Base-by-base conservation (phyloP, 2,888 invertebrate species). In the Heliconius aoede region DNA sequence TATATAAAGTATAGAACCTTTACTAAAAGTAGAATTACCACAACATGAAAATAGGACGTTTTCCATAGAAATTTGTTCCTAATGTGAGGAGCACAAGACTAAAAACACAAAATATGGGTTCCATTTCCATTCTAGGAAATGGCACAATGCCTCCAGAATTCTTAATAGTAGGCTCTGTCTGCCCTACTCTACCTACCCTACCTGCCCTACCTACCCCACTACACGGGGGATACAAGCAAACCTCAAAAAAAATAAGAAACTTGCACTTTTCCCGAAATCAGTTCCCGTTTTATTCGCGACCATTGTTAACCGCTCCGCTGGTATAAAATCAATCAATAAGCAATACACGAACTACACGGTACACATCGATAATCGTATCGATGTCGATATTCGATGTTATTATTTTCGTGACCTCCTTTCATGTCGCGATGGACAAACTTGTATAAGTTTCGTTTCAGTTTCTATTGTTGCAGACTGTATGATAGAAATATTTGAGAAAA, bases 401-500 rank as follows among this genome's bases (percentile, higher is more conserved):
- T 68, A 68, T 68, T 51, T 51, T 46, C 21, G n/a, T 51, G 28
- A 21, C n/a, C n/a, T 51, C 30, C 67, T 68, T 8, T 68, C 24
- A 15, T 68, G 28, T n/a, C 11, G 21, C 11, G 40, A 28, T 15
- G 11, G 51, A 68, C 28, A 51, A 68, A 68, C 46, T 51, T 51
- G 26, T 68, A 68, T 51, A 46, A 68, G 26, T 28, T 68, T 68
- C 28, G 15, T 24, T 26, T 40, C 40, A 65, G 65, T 65, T 65
- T 28, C 68, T 55, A 69, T 51, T 51, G 51, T 51, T 69, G 46
- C 30, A n/a, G 28, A 30, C 28, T 58, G n/a, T 26, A 51, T 51
- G 5, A 68, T 68, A 46, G 68, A 51, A 68, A 51, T 68, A 68
- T 51, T 51, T 30, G n/a, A 55, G 68, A 51, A 68, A 55, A 68